A percentile compares a stretch with the other conserved stretches of the same genome.
Conservation (phyloP, 2,113 vertebrate species). For the Burhinus bistriatus region DNA sequence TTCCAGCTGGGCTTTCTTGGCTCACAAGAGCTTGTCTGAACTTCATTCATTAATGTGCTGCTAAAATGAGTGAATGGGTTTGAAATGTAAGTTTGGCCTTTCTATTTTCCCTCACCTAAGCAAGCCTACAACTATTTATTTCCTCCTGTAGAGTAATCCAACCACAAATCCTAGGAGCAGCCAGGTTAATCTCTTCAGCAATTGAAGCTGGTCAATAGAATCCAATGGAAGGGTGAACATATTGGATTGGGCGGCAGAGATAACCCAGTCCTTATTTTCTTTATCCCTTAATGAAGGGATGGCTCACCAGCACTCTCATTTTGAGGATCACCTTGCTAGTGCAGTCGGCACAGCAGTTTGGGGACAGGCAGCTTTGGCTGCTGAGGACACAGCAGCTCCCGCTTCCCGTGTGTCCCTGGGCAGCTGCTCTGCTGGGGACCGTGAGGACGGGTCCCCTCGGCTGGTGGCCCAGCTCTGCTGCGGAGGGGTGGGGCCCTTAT, state of each 20-base stretch:
- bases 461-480: neutral
- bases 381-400: accelerated
- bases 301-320: neutral
- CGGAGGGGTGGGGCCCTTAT: neutral
- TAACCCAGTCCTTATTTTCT: neutral
- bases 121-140: neutral
- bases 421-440: accelerated
- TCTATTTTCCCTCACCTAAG: neutral
- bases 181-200: neutral
- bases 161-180: neutral
- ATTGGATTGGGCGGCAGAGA: neutral
- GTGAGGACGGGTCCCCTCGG: accelerated
- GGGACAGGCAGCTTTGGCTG: neutral
- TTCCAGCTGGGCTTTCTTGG: neutral
- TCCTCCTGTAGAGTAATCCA: neutral
- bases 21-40: neutral
- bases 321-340: neutral
- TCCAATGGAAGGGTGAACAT: neutral
- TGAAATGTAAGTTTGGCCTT: accelerated
- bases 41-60: neutral
- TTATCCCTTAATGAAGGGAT: neutral
- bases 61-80: neutral
- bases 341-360: accelerated
- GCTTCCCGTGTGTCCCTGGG: accelerated
- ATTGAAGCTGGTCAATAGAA: neutral